These are phyloP conservation scores for Plusia festucae DNA, from an alignment of 2,888 invertebrate species.

Conservation along the genomic window DNA sequence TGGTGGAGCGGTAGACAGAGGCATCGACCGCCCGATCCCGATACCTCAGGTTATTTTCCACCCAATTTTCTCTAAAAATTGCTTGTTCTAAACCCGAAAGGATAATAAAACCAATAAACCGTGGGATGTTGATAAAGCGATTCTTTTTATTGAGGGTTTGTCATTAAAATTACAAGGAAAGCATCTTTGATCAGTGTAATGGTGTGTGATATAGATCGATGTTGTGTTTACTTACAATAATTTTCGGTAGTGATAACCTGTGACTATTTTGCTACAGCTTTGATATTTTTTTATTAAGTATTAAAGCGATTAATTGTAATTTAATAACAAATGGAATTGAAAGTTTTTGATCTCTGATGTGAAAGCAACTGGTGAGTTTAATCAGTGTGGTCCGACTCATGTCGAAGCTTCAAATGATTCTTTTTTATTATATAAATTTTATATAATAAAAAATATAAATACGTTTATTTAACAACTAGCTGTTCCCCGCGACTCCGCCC, in stretches of 20 bases:
- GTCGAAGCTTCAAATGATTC: too few species aligned
- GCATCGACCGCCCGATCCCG: slow-evolving; percentile 83
- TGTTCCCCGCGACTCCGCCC: too few species aligned
- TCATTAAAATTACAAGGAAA: slow-evolving; percentile 13
- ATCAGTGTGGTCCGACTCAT: too few species aligned
- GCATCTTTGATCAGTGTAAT: slow-evolving; percentile 19
- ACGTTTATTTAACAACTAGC: not conserved
- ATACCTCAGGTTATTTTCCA: slow-evolving; percentile 74
- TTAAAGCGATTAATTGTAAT: too few species aligned
- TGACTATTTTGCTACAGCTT: not conserved
- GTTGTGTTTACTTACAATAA: slow-evolving; percentile 22
- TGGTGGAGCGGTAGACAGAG: slow-evolving; percentile 87
- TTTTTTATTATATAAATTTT: too few species aligned
- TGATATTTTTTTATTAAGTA: too few species aligned
- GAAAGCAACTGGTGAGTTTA: too few species aligned
- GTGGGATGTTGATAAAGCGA: slow-evolving; percentile 38
- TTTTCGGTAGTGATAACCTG: slow-evolving; percentile 2
- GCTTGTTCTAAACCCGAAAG: slow-evolving; percentile 40
- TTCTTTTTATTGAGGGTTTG: slow-evolving; percentile 45
- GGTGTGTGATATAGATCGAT: slow-evolving; percentile 15
- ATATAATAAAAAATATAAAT: too few species aligned
- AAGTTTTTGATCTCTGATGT: too few species aligned
- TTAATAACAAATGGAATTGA: too few species aligned
- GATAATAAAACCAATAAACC: slow-evolving; percentile 46
- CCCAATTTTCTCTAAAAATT: slow-evolving; percentile 45